Evolutionary conservation across 2,888 invertebrate species (phyloP), one percentile per base, ranked within the genome.

Genomic region (Hydropsyche betteni): DNA sequence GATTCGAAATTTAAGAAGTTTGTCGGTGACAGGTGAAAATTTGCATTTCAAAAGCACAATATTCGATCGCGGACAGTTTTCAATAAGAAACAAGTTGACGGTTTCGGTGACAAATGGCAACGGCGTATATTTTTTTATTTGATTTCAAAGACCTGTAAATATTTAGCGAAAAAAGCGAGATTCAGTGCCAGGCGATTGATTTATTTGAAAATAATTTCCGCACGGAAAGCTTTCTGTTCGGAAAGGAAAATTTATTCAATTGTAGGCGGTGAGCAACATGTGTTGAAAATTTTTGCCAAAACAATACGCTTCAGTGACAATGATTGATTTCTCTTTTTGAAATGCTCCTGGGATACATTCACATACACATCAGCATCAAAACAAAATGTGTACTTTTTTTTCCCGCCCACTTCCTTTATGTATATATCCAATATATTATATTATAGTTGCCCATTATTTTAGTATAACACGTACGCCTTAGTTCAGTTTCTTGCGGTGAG

Each of bases 291-390:
- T 64, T 64, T 64, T 36, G 64, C 64, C 64, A 36, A 64, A 64
- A 64, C 64, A 64, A 64, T 64, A 64, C 64, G 64, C 64, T 64
- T 64, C 64, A 64, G 64, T 64, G 64, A 64, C 64, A 64, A 64
- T 64, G 64, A 64, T 64, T 64, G 64, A 64, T 64, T 64, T 64
- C 64, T 12, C 64, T 64, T 64, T 64, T 64, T 64, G 16, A 36
- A 36, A 12, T 64, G 36, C 36, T 36, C n/a, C 36, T 36, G 34
- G 44, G 44, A 64, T 33, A 64, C 64, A 36, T 34, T 8, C 36
- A 64, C 64, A 36, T 10, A 64, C 10, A 36, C 12, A 12, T 10
- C 33, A 4, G 12, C 12, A 36, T 64, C 44, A 4, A 44, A 44
- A 44, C 44, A 44, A 44, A 44, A 10, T 44, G 44, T 10, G 44